Percentiles rank a stretch among this genome's conserved stretches.
Conservation (phyloP, 1,140 invertebrate species). For the Drosophila dunni region DNA sequence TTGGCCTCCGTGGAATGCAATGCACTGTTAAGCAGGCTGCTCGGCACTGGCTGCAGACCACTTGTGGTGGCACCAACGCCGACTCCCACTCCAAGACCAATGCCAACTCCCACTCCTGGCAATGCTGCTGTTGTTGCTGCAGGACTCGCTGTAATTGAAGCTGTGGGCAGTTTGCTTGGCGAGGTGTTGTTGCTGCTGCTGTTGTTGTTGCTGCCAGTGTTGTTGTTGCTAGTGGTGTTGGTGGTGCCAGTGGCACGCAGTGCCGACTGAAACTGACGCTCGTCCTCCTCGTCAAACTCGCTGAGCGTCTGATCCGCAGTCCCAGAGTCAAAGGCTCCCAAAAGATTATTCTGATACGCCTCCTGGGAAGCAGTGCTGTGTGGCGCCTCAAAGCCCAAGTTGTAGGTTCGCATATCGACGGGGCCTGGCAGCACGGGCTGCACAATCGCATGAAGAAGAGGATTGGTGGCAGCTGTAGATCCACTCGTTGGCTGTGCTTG, state of each 20-base stretch:
- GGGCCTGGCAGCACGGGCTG: slow-evolving; percentile 91
- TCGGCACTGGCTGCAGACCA: slow-evolving; percentile 4
- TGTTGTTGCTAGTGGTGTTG: slow-evolving; percentile 25
- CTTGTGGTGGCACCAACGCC: slow-evolving; percentile 13
- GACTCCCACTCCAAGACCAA: neutral
- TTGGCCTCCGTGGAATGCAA: slow-evolving; percentile 67
- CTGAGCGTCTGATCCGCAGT: slow-evolving; percentile 89
- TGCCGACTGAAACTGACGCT: slow-evolving; percentile 90
- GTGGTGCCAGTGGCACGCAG: slow-evolving; percentile 87
- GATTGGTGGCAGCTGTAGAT: slow-evolving; percentile 24
- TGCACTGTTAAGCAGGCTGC: slow-evolving; percentile 30
- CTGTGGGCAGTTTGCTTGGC: slow-evolving; percentile 37
- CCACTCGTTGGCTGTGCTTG: slow-evolving; percentile 19
- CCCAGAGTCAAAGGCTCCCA: slow-evolving; percentile 88
- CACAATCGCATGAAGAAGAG: slow-evolving; percentile 82
- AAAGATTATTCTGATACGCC: slow-evolving; percentile 87
- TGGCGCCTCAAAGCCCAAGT: slow-evolving; percentile 86
- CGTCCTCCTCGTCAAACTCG: slow-evolving; percentile 91
- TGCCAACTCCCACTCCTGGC: neutral
- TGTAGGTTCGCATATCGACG: slow-evolving; percentile 95
- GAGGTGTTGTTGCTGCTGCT: slow-evolving; percentile 23
- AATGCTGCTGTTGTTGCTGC: neutral
- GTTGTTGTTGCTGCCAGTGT: slow-evolving; percentile 7
- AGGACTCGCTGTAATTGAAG: neutral
- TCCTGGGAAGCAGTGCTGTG: slow-evolving; percentile 85